These are phyloP conservation scores for Nasonia oneida DNA, from an alignment of 2,888 invertebrate genomes.

Conservation along the genomic window DNA sequence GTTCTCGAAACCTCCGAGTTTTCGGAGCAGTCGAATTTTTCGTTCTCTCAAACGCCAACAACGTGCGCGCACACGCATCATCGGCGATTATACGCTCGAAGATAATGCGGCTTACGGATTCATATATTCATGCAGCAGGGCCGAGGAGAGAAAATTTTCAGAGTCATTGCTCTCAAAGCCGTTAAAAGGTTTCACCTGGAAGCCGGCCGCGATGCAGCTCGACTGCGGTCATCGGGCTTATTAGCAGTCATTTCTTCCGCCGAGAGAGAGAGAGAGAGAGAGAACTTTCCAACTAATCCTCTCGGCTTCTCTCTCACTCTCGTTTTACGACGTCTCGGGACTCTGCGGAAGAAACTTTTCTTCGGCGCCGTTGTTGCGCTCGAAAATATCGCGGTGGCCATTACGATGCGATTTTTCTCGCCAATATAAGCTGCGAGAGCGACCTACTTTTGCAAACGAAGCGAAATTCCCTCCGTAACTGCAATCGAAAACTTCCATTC, in stretches of 20 bases:
- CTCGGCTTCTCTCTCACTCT: background rate
- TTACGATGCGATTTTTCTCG: no score
- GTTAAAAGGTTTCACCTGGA: constrained; percentile 21
- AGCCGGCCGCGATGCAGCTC: background rate
- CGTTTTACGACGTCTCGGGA: background rate
- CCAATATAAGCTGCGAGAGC: background rate
- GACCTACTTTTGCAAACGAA: background rate
- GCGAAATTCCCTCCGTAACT: background rate
- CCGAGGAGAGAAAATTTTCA: background rate
- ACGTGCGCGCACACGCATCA: background rate
- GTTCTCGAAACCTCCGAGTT: background rate
- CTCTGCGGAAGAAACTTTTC: background rate
- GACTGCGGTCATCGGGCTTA: constrained; percentile 13
- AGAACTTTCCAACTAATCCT: background rate
- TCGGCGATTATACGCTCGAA: background rate
- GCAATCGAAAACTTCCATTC: background rate
- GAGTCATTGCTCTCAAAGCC: constrained; percentile 18
- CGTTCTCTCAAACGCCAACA: background rate
- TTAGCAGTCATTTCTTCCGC: constrained; percentile 12
- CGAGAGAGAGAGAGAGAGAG: background rate
- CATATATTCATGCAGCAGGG: background rate
- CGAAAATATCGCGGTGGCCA: background rate
- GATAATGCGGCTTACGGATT: background rate
- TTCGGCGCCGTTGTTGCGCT: background rate
- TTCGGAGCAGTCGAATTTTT: background rate